These are phyloP conservation scores for Zootermopsis nevadensis DNA, from an alignment of 2,888 invertebrate species.

Conservation along the genomic window DNA sequence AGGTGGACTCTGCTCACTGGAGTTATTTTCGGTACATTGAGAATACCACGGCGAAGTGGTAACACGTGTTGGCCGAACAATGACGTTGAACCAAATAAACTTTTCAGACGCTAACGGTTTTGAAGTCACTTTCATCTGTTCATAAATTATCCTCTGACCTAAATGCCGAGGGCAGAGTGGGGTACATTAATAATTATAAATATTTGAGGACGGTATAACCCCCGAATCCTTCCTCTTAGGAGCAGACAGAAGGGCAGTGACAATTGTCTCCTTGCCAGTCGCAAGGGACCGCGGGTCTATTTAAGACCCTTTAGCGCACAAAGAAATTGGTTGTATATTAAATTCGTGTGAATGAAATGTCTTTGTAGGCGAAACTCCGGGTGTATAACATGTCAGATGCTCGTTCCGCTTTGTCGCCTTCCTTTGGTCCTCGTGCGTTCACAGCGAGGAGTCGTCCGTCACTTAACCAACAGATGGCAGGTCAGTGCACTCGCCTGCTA, in stretches of 20 bases:
- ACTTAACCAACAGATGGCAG: conserved; percentile 1
- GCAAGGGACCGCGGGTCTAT: background rate
- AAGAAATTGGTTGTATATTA: conserved; percentile 14
- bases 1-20: no score
- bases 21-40: no score
- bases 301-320: conserved; percentile 25
- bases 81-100: background rate
- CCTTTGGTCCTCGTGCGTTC: background rate
- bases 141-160: background rate
- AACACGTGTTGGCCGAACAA: background rate
- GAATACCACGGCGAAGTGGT: no score
- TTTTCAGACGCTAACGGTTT: background rate
- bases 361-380: background rate
- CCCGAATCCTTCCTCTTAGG: background rate
- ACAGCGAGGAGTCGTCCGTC: background rate
- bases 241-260: no score
- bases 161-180: background rate
- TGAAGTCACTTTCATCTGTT: background rate
- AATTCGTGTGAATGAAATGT: conserved; percentile 1
- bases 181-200: conserved; percentile 5
- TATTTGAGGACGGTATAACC: background rate
- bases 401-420: background rate
- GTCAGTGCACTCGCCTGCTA: background rate
- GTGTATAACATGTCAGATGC: conserved; percentile 9
- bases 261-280: background rate